Evolutionary conservation across 1,140 invertebrate species (phyloP).

Genomic region (Drosophila sp.): DNA sequence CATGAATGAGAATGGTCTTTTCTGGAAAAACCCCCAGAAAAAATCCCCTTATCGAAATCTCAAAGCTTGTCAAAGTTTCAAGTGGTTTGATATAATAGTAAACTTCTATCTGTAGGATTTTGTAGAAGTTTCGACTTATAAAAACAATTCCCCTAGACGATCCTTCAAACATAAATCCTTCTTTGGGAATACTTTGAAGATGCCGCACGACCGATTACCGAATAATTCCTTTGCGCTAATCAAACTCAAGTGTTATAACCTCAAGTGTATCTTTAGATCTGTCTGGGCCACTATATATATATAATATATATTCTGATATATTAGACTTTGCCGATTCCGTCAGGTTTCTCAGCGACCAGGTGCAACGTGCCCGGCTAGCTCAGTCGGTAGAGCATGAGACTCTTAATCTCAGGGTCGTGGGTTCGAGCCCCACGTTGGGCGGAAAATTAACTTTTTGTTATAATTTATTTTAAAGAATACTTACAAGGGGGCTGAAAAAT

Average conservation of each 20-base stretch:
- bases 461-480: too few relatives aligned
- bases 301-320: neutral
- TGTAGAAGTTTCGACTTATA: neutral
- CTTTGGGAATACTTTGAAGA: neutral
- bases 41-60: neutral
- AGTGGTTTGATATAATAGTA: neutral
- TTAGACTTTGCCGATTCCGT: neutral
- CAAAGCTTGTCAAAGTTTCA: neutral
- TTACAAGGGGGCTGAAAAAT: too few relatives aligned
- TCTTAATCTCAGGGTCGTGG: conserved; percentile 96
- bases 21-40: neutral
- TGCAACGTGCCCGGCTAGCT: conserved; percentile 88
- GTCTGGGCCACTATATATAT: conserved; percentile 6
- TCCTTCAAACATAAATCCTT: neutral
- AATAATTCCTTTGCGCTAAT: too few relatives aligned
- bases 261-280: neutral
- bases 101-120: neutral
- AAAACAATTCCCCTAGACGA: neutral
- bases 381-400: conserved; percentile 96
- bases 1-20: neutral
- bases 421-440: conserved; percentile 95
- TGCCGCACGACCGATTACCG: too few relatives aligned
- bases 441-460: conserved; percentile 79
- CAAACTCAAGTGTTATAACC: neutral
- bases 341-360: neutral